Evolutionary conservation across 2,797 vertebrate species (phyloP).

Genomic region (Alca torda): DNA sequence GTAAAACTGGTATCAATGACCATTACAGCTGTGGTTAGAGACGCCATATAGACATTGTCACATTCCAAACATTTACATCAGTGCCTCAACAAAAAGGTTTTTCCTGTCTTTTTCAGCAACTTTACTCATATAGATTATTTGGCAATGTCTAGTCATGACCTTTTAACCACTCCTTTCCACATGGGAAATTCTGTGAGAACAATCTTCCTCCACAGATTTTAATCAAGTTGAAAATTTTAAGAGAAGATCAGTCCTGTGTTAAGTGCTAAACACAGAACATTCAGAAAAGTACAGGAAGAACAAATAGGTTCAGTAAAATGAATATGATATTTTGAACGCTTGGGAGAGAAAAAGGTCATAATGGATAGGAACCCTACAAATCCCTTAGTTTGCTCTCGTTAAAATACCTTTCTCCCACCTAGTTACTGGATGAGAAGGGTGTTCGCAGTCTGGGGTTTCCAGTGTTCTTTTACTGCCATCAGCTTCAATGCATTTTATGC

Average conservation of each 20-base stretch:
- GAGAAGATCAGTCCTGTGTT: neutral
- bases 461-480: neutral
- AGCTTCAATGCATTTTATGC: neutral
- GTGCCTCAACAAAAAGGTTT: neutral
- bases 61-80: neutral
- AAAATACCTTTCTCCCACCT: neutral
- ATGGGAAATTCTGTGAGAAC: neutral
- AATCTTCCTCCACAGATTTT: neutral
- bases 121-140: neutral
- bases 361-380: neutral
- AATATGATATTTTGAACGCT: neutral
- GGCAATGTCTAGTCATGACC: neutral
- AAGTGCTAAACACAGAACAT: neutral
- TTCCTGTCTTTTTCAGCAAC: neutral
- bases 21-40: neutral
- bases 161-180: neutral
- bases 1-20: neutral
- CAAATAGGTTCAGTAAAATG: neutral
- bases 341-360: neutral
- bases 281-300: neutral
- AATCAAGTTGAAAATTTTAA: neutral
- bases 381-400: neutral
- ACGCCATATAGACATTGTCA: neutral
- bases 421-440: neutral
- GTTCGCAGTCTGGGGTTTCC: neutral